A percentile compares a stretch with the other conserved stretches of the same genome.
Conservation (phyloP, 2,113 vertebrate genomes). For the Boulengeromyrus knoepffleri region DNA sequence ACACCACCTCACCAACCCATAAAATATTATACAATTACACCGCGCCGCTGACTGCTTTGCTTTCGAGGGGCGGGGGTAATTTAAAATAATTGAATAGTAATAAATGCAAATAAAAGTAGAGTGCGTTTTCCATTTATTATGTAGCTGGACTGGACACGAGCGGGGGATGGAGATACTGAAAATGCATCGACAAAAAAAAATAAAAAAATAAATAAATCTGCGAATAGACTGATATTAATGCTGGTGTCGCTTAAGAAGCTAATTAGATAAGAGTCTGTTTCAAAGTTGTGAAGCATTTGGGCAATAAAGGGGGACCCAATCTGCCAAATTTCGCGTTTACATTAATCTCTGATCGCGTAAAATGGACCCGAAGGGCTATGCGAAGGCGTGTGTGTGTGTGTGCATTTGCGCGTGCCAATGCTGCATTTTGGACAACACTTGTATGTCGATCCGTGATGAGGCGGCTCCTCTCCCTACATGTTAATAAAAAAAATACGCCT, state of each 20-base stretch:
- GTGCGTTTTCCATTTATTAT: background rate
- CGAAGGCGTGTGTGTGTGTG: slow-evolving; percentile 13
- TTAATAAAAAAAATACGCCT: background rate
- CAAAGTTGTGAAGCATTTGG: background rate
- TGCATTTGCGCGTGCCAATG: slow-evolving; percentile 10
- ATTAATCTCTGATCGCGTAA: background rate
- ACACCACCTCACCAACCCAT: slow-evolving; percentile 7
- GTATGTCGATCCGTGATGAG: slow-evolving; percentile 4
- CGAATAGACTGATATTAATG: background rate
- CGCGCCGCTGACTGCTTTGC: background rate
- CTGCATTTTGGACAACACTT: slow-evolving; percentile 16
- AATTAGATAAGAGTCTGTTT: background rate
- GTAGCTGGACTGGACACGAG: background rate
- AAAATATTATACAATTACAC: slow-evolving; percentile 4
- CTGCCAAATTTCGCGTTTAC: background rate
- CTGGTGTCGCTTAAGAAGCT: background rate
- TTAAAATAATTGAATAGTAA: background rate
- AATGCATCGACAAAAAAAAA: background rate
- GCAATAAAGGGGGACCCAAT: background rate
- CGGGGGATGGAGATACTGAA: background rate
- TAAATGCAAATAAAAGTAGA: slow-evolving; percentile 1
- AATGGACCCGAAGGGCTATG: background rate
- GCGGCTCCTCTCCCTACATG: background rate
- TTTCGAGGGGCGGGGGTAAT: background rate
- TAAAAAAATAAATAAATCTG: background rate